Percentiles rank a stretch among this genome's conserved stretches.
phyloP scores from a whole-genome alignment of 2,113 vertebrate genomes.

The Epinephelus lanceolatus region DNA sequence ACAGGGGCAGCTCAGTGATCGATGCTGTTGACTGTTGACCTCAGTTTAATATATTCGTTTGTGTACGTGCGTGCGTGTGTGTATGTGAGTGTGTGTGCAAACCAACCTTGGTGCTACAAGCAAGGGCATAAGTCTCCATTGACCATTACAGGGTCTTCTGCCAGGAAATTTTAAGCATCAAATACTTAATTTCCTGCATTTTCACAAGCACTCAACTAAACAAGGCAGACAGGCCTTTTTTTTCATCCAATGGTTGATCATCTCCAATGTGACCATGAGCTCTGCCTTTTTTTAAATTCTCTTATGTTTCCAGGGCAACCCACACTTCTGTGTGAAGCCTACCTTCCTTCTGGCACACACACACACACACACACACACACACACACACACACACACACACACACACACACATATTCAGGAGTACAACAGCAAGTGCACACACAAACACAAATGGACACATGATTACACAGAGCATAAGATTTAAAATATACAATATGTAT shows the following conservation, averaged over 20 bases:
- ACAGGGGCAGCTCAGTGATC: slow-evolving; percentile 34
- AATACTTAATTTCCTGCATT: too few species aligned
- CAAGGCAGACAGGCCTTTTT: slow-evolving; percentile 88
- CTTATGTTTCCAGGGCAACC: slow-evolving; percentile 86
- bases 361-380: background rate
- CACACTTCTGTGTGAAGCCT: slow-evolving; percentile 68
- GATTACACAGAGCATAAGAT: slow-evolving; percentile 8
- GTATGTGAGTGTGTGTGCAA: background rate
- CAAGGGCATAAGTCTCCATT: slow-evolving; percentile 12
- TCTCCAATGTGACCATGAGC: slow-evolving; percentile 85
- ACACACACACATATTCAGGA: background rate
- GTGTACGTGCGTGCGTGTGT: background rate
- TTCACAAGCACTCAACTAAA: slow-evolving; percentile 78
- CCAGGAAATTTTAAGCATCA: too few species aligned
- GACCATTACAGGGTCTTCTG: too few species aligned
- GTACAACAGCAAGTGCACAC: slow-evolving; percentile 6
- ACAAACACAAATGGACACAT: background rate
- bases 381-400: slow-evolving; percentile 58
- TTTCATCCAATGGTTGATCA: slow-evolving; percentile 84
- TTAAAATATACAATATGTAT: slow-evolving; percentile 51
- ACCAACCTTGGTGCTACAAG: slow-evolving; percentile 86
- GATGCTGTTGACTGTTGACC: slow-evolving; percentile 43
- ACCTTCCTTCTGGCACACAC: slow-evolving; percentile 75
- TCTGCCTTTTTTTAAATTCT: slow-evolving; percentile 85
- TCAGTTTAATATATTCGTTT: slow-evolving; percentile 37